phyloP scores from a whole-genome alignment of 2,113 vertebrate species.

The Indicator maculatus region DNA sequence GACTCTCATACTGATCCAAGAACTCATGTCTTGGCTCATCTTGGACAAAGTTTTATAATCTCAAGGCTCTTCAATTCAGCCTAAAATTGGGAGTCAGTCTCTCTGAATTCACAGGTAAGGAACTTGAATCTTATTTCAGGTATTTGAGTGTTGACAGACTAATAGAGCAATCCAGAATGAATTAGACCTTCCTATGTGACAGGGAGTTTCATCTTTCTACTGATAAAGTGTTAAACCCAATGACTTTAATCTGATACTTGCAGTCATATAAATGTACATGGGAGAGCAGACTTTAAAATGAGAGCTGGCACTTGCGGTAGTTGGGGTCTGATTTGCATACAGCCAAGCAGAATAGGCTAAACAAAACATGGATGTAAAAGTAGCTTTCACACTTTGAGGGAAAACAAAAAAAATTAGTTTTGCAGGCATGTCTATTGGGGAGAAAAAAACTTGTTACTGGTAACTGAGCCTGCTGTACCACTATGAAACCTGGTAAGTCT shows the following conservation, averaged over 20 bases:
- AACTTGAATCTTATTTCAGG: not conserved
- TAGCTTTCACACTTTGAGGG: not conserved
- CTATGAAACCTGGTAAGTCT: not conserved
- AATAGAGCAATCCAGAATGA: constrained; percentile 14
- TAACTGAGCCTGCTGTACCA: not conserved
- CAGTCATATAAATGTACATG: not conserved
- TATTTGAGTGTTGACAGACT: not conserved
- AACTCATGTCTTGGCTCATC: not conserved
- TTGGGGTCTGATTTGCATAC: constrained; percentile 14
- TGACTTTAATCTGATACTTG: not conserved
- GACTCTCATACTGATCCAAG: rapidly evolving
- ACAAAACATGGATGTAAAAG: constrained; percentile 20
- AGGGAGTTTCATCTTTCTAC: not conserved
- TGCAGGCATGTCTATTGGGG: not conserved
- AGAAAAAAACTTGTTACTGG: not conserved
- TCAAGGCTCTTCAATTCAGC: not conserved
- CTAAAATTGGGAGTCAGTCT: not conserved
- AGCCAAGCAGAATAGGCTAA: constrained; percentile 13
- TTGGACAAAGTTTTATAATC: not conserved
- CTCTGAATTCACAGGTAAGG: not conserved
- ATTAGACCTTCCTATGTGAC: not conserved
- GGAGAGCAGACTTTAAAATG: constrained; percentile 19
- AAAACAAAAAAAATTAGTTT: constrained; percentile 5
- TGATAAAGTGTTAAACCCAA: constrained; percentile 43
- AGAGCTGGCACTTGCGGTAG: not conserved